These are phyloP conservation scores for Halichondria panicea DNA, from an alignment of 37 sponge, comb jelly and placozoan species.

Conservation along the genomic window DNA sequence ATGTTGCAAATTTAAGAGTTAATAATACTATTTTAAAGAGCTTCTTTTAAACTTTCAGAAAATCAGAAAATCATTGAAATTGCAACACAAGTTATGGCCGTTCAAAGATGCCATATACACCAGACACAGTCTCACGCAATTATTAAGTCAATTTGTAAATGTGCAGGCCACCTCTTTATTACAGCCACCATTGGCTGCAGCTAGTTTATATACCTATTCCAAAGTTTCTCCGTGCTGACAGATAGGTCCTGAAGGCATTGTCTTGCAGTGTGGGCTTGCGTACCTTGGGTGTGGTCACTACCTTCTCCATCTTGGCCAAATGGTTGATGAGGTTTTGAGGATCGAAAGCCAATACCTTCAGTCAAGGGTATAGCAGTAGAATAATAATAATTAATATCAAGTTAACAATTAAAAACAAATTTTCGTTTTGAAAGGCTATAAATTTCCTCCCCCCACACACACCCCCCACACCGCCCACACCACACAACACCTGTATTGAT, in stretches of 20 bases:
- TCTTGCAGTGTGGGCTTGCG: slow-evolving; percentile 24
- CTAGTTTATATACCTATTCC: slow-evolving; percentile 18
- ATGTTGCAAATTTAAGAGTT: too few species aligned
- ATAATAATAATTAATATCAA: neutral
- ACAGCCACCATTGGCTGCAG: neutral
- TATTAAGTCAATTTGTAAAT: too few species aligned
- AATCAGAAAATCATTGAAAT: too few species aligned
- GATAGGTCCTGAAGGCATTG: slow-evolving; percentile 59
- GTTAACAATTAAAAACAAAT: too few species aligned
- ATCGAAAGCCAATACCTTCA: slow-evolving; percentile 65
- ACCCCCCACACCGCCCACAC: too few species aligned
- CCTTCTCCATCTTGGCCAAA: slow-evolving; percentile 48
- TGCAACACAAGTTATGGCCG: too few species aligned
- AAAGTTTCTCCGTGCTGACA: slow-evolving; percentile 53
- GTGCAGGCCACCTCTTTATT: neutral
- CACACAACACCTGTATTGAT: slow-evolving; percentile 48
- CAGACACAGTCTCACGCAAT: too few species aligned
- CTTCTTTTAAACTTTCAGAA: too few species aligned
- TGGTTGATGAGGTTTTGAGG: slow-evolving; percentile 60
- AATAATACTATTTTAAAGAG: too few species aligned
- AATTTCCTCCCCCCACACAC: too few species aligned
- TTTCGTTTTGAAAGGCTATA: too few species aligned
- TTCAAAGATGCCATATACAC: too few species aligned
- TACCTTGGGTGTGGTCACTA: slow-evolving; percentile 17
- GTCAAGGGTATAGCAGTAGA: neutral